These are phyloP conservation scores for Leuciscus waleckii DNA, from an alignment of 2,797 vertebrate species.

Conservation along the genomic window DNA sequence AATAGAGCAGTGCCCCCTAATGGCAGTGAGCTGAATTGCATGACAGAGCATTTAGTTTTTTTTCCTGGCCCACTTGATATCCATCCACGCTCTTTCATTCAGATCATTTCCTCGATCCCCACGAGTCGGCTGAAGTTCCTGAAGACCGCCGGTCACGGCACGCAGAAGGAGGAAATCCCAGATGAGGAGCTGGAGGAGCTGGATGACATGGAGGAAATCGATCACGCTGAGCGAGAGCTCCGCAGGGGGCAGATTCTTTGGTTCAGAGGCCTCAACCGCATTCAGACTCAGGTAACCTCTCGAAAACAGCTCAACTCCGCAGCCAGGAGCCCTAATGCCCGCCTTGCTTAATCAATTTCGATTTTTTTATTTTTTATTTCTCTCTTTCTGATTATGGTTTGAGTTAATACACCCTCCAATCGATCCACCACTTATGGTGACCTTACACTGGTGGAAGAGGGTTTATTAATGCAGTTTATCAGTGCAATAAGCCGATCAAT, in stretches of 20 bases:
- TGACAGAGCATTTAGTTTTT: neutral
- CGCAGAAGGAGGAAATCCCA: slow-evolving; percentile 97
- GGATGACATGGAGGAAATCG: slow-evolving; percentile 96
- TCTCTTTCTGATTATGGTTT: slow-evolving; percentile 25
- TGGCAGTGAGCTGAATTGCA: neutral
- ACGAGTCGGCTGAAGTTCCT: slow-evolving; percentile 97
- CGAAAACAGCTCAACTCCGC: neutral
- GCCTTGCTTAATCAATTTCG: slow-evolving; percentile 1
- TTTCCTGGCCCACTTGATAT: neutral
- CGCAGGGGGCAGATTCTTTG: slow-evolving; percentile 98
- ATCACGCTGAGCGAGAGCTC: slow-evolving; percentile 96
- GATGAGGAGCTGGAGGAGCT: slow-evolving; percentile 96
- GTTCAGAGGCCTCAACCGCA: slow-evolving; percentile 99
- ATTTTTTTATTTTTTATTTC: neutral
- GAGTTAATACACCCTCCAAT: slow-evolving; percentile 2
- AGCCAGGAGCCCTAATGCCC: slow-evolving; percentile 1
- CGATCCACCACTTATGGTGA: slow-evolving; percentile 20
- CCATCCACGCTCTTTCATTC: slow-evolving; percentile 31
- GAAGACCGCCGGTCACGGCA: slow-evolving; percentile 96
- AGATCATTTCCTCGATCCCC: slow-evolving; percentile 96
- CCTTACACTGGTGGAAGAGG: slow-evolving; percentile 32
- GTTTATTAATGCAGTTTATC: slow-evolving; percentile 25
- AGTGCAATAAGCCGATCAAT: slow-evolving; percentile 26
- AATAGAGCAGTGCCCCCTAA: slow-evolving; percentile 67
- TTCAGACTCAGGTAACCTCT: slow-evolving; percentile 97